Conservation (phyloP, 2,113 vertebrate genomes). For the Xiphias gladius region DNA sequence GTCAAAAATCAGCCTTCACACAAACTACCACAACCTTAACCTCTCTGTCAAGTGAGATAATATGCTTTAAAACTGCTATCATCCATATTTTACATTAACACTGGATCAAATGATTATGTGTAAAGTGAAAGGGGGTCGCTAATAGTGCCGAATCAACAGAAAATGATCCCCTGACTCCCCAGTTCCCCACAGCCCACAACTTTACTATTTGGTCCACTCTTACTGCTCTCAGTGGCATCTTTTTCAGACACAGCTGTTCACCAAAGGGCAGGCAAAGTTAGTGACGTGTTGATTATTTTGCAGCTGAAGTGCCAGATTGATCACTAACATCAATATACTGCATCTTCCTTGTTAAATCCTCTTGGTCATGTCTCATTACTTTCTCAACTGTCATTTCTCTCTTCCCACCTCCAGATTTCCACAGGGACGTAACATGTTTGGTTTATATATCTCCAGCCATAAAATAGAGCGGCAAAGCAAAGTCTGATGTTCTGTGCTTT, state of each 20-base stretch:
- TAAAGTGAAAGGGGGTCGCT: too few species aligned
- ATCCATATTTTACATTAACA: too few species aligned
- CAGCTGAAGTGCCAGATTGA: constrained; percentile 7
- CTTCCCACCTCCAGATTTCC: constrained; percentile 51
- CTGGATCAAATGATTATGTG: too few species aligned
- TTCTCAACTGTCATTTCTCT: constrained; percentile 34
- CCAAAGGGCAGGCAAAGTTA: not conserved
- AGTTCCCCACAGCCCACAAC: too few species aligned
- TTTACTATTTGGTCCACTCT: too few species aligned
- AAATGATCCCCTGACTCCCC: too few species aligned
- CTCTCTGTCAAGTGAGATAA: too few species aligned
- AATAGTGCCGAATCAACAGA: too few species aligned
- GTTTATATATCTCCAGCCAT: constrained; percentile 36
- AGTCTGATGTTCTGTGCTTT: not conserved
- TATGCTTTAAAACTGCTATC: too few species aligned
- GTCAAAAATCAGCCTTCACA: too few species aligned
- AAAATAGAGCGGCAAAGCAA: constrained; percentile 17
- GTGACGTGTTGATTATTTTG: not conserved
- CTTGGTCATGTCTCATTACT: constrained; percentile 68
- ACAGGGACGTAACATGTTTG: constrained; percentile 35
- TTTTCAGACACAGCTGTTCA: not conserved
- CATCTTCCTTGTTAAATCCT: constrained; percentile 60
- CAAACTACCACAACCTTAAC: too few species aligned
- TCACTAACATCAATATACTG: constrained; percentile 52
- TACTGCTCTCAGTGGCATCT: too few species aligned